These are phyloP conservation scores for Parnassius orleans DNA, from an alignment of 2,888 invertebrate genomes.

Conservation along the genomic window DNA sequence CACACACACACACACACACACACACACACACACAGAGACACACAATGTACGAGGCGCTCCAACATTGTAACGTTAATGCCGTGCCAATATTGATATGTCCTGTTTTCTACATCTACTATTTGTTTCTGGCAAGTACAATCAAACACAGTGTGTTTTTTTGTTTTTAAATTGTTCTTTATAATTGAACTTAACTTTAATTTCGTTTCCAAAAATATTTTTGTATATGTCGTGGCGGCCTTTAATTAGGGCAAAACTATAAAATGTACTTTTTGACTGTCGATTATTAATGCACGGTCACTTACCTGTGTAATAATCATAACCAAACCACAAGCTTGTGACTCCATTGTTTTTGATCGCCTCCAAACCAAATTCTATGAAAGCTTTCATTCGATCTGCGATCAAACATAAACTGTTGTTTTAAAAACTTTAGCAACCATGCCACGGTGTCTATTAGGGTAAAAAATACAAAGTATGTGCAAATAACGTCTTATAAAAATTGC, in stretches of 20 bases:
- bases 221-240: not conserved
- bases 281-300: not conserved
- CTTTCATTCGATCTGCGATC: constrained; percentile 21
- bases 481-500: no score
- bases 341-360: constrained; percentile 16
- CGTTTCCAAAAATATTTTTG: not conserved
- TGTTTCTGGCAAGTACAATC: not conserved
- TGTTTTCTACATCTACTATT: not conserved
- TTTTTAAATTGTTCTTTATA: not conserved
- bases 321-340: constrained; percentile 20
- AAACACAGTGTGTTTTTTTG: not conserved
- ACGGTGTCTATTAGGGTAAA: no score
- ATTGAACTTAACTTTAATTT: no score
- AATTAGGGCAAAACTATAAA: no score
- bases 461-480: no score
- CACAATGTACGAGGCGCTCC: no score
- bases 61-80: no score
- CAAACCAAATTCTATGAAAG: constrained; percentile 17
- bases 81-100: no score
- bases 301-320: constrained; percentile 17
- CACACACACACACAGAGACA: no score
- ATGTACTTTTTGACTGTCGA: no score
- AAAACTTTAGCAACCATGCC: no score
- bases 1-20: no score
- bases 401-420: not conserved